Conservation (phyloP, 2,113 vertebrate species). For the Salvelinus fontinalis region DNA sequence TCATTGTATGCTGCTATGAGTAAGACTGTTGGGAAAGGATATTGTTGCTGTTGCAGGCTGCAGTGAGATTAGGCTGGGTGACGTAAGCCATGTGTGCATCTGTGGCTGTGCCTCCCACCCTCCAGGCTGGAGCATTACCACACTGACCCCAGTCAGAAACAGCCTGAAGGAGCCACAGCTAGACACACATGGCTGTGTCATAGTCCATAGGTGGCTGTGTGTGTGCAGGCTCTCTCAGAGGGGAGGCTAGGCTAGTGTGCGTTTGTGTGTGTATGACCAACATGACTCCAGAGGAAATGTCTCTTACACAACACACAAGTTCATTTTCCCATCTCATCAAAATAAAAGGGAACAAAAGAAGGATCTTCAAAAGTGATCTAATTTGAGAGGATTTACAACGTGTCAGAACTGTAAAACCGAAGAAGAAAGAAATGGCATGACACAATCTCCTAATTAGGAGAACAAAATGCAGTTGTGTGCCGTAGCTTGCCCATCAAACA, state of each 20-base stretch:
- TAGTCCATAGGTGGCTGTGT: background rate
- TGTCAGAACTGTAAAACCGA: background rate
- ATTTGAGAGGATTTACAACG: slow-evolving; percentile 14
- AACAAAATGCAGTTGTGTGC: background rate
- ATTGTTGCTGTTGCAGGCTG: slow-evolving; percentile 22
- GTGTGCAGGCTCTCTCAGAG: background rate
- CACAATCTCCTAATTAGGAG: slow-evolving; percentile 8
- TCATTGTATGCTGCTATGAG: slow-evolving; percentile 30
- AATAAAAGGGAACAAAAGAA: background rate
- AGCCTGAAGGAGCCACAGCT: slow-evolving; percentile 23
- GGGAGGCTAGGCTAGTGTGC: background rate
- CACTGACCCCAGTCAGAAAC: slow-evolving; percentile 30
- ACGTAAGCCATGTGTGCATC: slow-evolving; percentile 40
- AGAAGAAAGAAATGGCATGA: background rate
- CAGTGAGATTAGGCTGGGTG: slow-evolving; percentile 18
- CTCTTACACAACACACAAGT: background rate
- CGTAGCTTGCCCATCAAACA: background rate
- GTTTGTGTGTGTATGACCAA: background rate
- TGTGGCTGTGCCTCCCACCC: slow-evolving; percentile 44
- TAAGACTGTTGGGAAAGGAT: slow-evolving; percentile 32
- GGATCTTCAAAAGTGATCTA: background rate
- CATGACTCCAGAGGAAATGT: background rate
- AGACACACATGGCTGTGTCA: slow-evolving; percentile 3
- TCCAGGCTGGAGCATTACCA: slow-evolving; percentile 32
- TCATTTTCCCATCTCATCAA: background rate